phyloP scores from a whole-genome alignment of 2,888 invertebrate species.

The Cyaniris semiargus region DNA sequence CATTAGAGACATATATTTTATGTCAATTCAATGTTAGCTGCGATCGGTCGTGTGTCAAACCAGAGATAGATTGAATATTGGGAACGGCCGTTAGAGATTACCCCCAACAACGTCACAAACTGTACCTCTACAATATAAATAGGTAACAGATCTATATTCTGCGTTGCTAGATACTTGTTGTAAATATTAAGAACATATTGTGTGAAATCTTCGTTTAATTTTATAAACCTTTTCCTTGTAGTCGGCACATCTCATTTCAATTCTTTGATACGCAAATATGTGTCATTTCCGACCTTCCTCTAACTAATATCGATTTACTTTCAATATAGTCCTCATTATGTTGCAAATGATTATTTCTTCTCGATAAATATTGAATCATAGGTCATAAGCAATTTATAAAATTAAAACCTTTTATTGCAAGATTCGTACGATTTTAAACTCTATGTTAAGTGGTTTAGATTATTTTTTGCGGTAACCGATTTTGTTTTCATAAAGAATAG shows the following conservation, averaged over 20 bases:
- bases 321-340: conserved; percentile 16
- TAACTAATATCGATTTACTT: conserved; percentile 15
- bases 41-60: too few species aligned
- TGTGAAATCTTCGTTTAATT: background rate
- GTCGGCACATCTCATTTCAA: background rate
- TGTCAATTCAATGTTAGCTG: too few species aligned
- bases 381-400: conserved; percentile 24
- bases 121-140: too few species aligned
- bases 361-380: conserved; percentile 28
- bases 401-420: background rate
- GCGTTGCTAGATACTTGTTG: too few species aligned
- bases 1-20: too few species aligned
- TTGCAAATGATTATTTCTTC: conserved; percentile 31
- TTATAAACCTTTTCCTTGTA: conserved; percentile 7
- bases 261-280: conserved; percentile 1
- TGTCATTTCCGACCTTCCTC: conserved; percentile 10
- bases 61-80: too few species aligned
- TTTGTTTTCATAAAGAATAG: conserved; percentile 15
- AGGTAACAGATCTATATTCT: too few species aligned
- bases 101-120: too few species aligned
- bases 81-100: too few species aligned
- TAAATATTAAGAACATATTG: too few species aligned
- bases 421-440: background rate
- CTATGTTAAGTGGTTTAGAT: background rate
- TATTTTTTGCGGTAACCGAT: background rate